Conservation (phyloP, 1,140 invertebrate genomes). For the Scaptomyza pallida region DNA sequence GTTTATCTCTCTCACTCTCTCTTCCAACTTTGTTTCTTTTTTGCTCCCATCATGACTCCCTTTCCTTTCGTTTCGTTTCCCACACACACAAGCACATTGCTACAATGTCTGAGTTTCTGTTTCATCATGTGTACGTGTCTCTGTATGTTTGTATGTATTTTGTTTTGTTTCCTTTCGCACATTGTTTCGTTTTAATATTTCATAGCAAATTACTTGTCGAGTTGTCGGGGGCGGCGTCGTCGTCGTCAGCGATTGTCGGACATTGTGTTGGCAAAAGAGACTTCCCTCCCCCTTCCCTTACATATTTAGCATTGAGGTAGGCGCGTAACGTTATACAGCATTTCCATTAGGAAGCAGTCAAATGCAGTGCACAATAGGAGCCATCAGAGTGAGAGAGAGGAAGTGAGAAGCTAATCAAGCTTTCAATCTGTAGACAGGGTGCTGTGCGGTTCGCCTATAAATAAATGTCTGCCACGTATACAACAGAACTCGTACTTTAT, state of each 20-base stretch:
- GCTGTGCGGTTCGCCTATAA: slow-evolving; percentile 37
- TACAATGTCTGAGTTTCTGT: slow-evolving; percentile 32
- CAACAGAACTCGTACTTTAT: slow-evolving; percentile 4
- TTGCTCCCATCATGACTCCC: background rate
- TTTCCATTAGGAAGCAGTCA: slow-evolving; percentile 67
- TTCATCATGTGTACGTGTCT: slow-evolving; percentile 15
- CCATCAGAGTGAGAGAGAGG: background rate
- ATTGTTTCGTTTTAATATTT: slow-evolving; percentile 71
- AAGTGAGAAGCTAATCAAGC: background rate
- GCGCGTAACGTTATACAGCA: slow-evolving; percentile 64
- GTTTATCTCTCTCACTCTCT: slow-evolving; percentile 12
- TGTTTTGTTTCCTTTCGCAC: slow-evolving; percentile 64
- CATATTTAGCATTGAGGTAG: slow-evolving; percentile 45
- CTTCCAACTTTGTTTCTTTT: slow-evolving; percentile 3
- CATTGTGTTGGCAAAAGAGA: background rate
- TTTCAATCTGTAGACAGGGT: background rate
- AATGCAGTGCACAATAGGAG: slow-evolving; percentile 51
- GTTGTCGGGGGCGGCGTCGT: background rate
- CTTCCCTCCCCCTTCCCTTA: background rate
- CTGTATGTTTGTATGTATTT: slow-evolving; percentile 36
- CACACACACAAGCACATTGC: background rate
- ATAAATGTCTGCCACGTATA: slow-evolving; percentile 39
- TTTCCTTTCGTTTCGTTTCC: background rate
- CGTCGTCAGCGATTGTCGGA: background rate
- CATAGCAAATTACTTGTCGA: slow-evolving; percentile 55